These are phyloP conservation scores for Mythimna lalbum DNA, from an alignment of 2,888 invertebrate species.

Conservation along the genomic window DNA sequence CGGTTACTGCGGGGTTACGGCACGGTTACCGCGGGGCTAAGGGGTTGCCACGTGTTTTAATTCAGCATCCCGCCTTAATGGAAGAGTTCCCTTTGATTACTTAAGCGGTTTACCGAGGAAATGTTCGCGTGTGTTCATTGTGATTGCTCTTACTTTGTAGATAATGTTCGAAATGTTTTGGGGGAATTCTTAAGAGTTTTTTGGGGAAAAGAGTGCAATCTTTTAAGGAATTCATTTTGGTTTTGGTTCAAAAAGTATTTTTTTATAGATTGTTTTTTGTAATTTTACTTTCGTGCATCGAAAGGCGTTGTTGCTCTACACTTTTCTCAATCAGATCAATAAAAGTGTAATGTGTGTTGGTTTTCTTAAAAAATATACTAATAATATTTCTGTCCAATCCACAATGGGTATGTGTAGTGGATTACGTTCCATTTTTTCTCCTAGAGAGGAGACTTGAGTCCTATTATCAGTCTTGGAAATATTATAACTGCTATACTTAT, in stretches of 20 bases:
- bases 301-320: too few species aligned
- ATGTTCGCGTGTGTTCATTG: slow-evolving; percentile 22
- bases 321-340: too few species aligned
- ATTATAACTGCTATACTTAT: too few species aligned
- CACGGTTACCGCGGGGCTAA: background rate
- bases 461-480: too few species aligned
- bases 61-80: slow-evolving; percentile 50
- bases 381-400: too few species aligned
- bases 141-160: slow-evolving; percentile 17
- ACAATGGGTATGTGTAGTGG: too few species aligned
- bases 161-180: slow-evolving; percentile 8
- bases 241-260: background rate
- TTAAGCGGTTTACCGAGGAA: slow-evolving; percentile 28
- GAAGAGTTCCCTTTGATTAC: slow-evolving; percentile 60
- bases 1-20: slow-evolving; percentile 18
- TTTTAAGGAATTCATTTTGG: background rate
- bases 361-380: too few species aligned
- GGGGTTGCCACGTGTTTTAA: slow-evolving; percentile 48
- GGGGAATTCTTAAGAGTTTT: background rate
- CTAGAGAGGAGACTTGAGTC: too few species aligned
- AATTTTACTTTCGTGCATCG: background rate
- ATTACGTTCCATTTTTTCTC: too few species aligned
- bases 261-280: background rate
- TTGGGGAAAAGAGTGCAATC: background rate
- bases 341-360: too few species aligned